These are phyloP conservation scores for Chionis minor DNA, from an alignment of 2,113 vertebrate species.

Conservation along the genomic window DNA sequence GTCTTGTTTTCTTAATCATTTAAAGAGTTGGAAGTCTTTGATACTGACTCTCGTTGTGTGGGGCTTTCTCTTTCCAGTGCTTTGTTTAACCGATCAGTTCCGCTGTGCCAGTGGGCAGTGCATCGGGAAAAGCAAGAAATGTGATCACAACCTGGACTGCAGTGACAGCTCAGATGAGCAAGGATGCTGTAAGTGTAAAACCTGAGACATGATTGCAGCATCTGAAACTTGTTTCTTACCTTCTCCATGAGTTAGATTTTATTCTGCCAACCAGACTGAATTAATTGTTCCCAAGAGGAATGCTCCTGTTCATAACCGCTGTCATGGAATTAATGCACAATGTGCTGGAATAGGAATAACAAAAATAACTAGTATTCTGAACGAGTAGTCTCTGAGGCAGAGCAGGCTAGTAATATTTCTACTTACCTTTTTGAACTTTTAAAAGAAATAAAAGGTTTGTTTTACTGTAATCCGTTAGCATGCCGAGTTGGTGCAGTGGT, in stretches of 20 bases:
- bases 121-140: constrained; percentile 94
- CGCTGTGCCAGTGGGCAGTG: constrained; percentile 91
- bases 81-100: constrained; percentile 90
- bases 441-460: not conserved
- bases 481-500: not conserved
- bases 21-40: not conserved
- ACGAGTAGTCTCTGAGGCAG: not conserved
- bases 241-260: not conserved
- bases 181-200: constrained; percentile 90
- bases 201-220: not conserved
- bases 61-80: constrained; percentile 72
- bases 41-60: not conserved
- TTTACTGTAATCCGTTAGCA: not conserved
- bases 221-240: not conserved
- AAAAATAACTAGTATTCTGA: not conserved
- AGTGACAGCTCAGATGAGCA: constrained; percentile 92
- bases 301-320: not conserved
- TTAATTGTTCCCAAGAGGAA: not conserved
- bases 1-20: not conserved
- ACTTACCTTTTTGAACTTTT: not conserved
- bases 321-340: not conserved
- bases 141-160: constrained; percentile 93
- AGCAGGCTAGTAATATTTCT: not conserved
- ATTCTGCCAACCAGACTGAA: not conserved
- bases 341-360: not conserved